Conservation (phyloP, 2,888 invertebrate genomes). For the Vanessa cardui region DNA sequence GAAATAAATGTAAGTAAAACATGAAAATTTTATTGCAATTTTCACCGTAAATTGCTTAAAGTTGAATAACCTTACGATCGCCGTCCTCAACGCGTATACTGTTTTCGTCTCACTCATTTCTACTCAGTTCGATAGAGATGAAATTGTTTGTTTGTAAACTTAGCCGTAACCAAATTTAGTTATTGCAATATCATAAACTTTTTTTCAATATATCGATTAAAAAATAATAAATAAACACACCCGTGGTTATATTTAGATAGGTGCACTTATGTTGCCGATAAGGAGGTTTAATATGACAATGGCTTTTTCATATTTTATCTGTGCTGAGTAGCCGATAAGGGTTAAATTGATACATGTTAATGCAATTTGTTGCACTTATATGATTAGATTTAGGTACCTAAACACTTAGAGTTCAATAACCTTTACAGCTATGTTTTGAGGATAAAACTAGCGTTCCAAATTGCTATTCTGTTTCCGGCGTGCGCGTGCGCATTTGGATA, state of each 20-base stretch:
- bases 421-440: constrained; percentile 58
- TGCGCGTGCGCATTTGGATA: constrained; percentile 51
- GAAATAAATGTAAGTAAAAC: constrained; percentile 14
- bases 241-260: constrained; percentile 52
- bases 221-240: constrained; percentile 37
- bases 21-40: constrained; percentile 48
- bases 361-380: constrained; percentile 33
- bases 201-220: constrained; percentile 6
- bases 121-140: constrained; percentile 55
- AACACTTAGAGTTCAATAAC: constrained; percentile 54
- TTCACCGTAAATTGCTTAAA: constrained; percentile 58
- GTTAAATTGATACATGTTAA: constrained; percentile 14
- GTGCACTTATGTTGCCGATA: constrained; percentile 42
- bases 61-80: constrained; percentile 69
- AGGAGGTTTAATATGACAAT: constrained; percentile 29
- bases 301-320: constrained; percentile 31
- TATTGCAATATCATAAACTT: not conserved
- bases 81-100: constrained; percentile 45
- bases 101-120: constrained; percentile 52
- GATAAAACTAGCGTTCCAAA: constrained; percentile 56
- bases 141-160: constrained; percentile 73
- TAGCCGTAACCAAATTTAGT: constrained; percentile 49
- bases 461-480: constrained; percentile 55
- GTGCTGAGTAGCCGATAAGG: constrained; percentile 10
- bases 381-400: constrained; percentile 30